Percentiles rank a stretch among this genome's conserved stretches.
phyloP scores from a whole-genome alignment of 2,113 vertebrate genomes.

The Burhinus bistriatus region DNA sequence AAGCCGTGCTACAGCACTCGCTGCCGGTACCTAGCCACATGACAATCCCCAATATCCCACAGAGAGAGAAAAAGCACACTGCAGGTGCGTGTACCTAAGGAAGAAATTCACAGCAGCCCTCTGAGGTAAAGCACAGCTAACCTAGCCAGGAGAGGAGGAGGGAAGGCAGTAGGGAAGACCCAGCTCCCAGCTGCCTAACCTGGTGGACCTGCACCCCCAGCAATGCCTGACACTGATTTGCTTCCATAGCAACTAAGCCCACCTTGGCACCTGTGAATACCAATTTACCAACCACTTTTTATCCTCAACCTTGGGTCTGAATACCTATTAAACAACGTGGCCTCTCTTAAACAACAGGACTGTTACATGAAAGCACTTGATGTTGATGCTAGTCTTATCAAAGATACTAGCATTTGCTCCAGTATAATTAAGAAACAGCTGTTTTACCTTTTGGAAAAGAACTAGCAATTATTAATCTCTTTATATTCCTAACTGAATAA shows the following conservation, averaged over 20 bases:
- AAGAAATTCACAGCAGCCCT: neutral
- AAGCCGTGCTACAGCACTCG: fast-evolving
- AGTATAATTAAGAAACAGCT: neutral
- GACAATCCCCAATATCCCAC: fast-evolving
- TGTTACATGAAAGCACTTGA: neutral
- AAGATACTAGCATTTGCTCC: neutral
- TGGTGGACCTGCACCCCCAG: neutral
- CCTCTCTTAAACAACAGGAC: neutral
- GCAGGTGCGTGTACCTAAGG: fast-evolving
- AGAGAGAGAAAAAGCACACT: neutral
- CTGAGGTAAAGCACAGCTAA: neutral
- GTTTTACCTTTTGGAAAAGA: neutral
- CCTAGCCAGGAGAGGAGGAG: neutral
- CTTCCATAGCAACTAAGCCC: neutral
- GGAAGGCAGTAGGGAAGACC: neutral
- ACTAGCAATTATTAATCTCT: neutral
- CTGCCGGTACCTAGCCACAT: neutral
- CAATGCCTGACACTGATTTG: neutral
- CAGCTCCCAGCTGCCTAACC: neutral
- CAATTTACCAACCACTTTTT: neutral
- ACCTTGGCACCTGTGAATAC: neutral
- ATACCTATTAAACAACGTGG: neutral
- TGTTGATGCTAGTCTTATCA: neutral
- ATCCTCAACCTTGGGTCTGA: neutral
- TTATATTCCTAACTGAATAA: neutral